These are phyloP conservation scores for Drosophila stalkeri DNA, from an alignment of 2,888 invertebrate genomes.

Conservation along the genomic window DNA sequence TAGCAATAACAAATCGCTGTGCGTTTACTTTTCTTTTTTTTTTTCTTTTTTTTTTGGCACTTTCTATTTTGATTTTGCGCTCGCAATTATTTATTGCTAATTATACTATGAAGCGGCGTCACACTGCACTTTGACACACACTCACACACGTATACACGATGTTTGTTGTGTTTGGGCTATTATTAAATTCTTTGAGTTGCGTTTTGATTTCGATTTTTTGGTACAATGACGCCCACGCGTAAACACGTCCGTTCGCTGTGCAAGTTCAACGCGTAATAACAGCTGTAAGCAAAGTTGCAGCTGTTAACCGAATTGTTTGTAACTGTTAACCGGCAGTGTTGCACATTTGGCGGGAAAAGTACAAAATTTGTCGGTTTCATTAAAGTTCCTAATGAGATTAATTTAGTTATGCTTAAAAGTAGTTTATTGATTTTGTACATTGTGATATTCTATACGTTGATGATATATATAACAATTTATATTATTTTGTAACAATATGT, in stretches of 20 bases:
- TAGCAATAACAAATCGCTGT: slow-evolving; percentile 53
- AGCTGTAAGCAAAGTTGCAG: slow-evolving; percentile 33
- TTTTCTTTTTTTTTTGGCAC: slow-evolving; percentile 48
- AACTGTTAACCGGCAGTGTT: slow-evolving; percentile 30
- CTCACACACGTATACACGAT: slow-evolving; percentile 7
- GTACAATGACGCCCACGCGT: slow-evolving; percentile 48
- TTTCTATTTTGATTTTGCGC: slow-evolving; percentile 48
- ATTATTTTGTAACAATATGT: neutral
- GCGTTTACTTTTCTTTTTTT: slow-evolving; percentile 13
- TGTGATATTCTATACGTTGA: neutral
- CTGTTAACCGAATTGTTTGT: slow-evolving; percentile 22
- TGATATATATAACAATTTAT: neutral
- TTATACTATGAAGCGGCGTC: slow-evolving; percentile 27
- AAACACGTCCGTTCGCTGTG: slow-evolving; percentile 42
- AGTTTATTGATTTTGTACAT: neutral
- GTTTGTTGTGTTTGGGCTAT: slow-evolving; percentile 43
- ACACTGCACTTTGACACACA: slow-evolving; percentile 16
- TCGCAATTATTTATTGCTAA: slow-evolving; percentile 31
- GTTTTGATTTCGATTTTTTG: slow-evolving; percentile 70
- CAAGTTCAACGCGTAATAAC: slow-evolving; percentile 53
- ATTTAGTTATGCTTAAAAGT: neutral
- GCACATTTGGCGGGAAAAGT: slow-evolving; percentile 20
- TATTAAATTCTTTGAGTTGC: slow-evolving; percentile 58
- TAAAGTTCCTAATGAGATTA: neutral
- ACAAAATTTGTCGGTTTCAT: neutral